Conservation (phyloP, 1,140 invertebrate genomes). For the Tetragonula clypearis region DNA sequence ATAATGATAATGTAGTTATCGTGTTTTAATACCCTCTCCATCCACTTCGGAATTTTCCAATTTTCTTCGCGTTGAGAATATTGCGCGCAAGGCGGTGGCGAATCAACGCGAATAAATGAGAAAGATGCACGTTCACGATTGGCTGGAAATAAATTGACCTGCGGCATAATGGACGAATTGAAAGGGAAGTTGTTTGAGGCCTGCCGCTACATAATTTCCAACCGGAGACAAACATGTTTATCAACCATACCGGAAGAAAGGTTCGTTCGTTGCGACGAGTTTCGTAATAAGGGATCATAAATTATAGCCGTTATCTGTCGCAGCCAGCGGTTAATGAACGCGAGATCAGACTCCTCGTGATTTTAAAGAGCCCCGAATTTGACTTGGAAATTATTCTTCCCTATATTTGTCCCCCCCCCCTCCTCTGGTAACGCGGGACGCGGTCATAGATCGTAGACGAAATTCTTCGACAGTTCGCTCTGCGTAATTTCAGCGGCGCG, state of each 20-base stretch:
- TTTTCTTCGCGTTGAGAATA: not conserved
- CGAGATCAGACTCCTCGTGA: not conserved
- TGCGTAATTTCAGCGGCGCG: not conserved
- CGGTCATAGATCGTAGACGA: not conserved
- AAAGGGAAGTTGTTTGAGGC: not conserved
- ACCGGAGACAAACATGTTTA: not conserved
- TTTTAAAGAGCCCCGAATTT: constrained; percentile 11
- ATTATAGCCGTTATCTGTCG: constrained; percentile 17
- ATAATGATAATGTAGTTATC: not conserved
- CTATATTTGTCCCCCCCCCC: not conserved
- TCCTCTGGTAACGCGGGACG: too few species aligned
- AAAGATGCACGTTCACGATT: not conserved
- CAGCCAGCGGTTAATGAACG: constrained; percentile 28
- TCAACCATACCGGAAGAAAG: constrained; percentile 3
- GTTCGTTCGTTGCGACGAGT: not conserved
- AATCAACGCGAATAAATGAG: not conserved
- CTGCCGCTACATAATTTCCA: not conserved
- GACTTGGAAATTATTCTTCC: constrained; percentile 17
- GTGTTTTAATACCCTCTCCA: not conserved
- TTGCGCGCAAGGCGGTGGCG: not conserved
- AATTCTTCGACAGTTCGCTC: not conserved
- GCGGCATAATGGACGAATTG: not conserved
- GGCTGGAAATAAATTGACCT: not conserved
- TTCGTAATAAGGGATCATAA: constrained; percentile 25
- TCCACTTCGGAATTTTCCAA: not conserved